Percentiles rank a stretch among this genome's conserved stretches.
phyloP scores from a whole-genome alignment of 2,888 invertebrate genomes.

The Crossocerus cetratus region DNA sequence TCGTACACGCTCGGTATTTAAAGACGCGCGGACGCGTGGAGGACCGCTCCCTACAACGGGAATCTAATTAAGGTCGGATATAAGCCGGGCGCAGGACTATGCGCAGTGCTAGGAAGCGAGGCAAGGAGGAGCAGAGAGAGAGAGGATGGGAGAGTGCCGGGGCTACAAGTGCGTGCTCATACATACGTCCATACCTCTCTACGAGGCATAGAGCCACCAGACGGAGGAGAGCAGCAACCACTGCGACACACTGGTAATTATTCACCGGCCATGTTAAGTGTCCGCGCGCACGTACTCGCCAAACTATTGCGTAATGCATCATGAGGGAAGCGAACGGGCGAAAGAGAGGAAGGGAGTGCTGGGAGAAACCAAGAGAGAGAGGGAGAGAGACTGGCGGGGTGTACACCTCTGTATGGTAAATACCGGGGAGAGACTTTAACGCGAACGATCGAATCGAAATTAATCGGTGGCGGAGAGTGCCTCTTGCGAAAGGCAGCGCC shows the following conservation, averaged over 20 bases:
- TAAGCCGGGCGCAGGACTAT: slow-evolving; percentile 15
- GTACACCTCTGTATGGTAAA: slow-evolving; percentile 38
- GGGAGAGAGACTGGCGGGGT: too few relatives aligned
- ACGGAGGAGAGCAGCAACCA: slow-evolving; percentile 2
- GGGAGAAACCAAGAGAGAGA: too few relatives aligned
- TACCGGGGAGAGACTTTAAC: slow-evolving; percentile 48
- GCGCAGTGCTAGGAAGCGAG: slow-evolving; percentile 47
- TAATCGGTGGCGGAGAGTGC: slow-evolving; percentile 52
- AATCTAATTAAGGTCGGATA: slow-evolving; percentile 57
- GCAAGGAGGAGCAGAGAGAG: not conserved
- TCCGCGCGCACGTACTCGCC: slow-evolving; percentile 46
- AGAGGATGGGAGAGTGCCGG: too few relatives aligned
- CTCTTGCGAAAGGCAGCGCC: slow-evolving; percentile 54
- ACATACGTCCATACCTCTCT: not conserved
- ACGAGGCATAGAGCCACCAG: slow-evolving; percentile 8
- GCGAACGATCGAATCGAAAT: slow-evolving; percentile 58
- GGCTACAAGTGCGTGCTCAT: not conserved
- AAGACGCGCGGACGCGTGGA: slow-evolving; percentile 48
- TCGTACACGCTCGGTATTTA: slow-evolving; percentile 43
- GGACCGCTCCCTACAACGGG: slow-evolving; percentile 44
- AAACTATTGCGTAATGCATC: slow-evolving; percentile 62
- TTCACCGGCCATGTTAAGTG: slow-evolving; percentile 55
- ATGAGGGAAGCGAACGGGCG: slow-evolving; percentile 35
- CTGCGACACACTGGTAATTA: slow-evolving; percentile 51
- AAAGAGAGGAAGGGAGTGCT: too few relatives aligned